A percentile compares a stretch with the other conserved stretches of the same genome.
phyloP scores from a whole-genome alignment of 2,888 invertebrate species.

The Scaptomyza parva region DNA sequence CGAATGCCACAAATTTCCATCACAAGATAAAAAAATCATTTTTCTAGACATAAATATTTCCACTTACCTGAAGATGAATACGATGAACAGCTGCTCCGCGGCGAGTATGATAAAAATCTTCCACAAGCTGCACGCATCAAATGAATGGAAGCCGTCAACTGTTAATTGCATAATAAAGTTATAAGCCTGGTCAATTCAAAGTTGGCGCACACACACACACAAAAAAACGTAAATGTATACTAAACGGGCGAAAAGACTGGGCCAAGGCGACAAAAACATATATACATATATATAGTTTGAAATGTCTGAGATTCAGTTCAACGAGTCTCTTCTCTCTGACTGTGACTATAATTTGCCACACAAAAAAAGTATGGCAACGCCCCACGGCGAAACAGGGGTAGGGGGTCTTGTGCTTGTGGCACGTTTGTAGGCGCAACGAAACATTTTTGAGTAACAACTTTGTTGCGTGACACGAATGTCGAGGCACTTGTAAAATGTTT shows the following conservation, averaged over 20 bases:
- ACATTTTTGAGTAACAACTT: constrained; percentile 73
- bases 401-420: too few species aligned
- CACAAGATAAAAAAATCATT: too few species aligned
- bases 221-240: too few species aligned
- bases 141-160: constrained; percentile 31
- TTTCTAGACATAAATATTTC: too few species aligned
- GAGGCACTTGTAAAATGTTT: constrained; percentile 64
- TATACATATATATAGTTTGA: not conserved
- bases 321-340: not conserved
- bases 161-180: constrained; percentile 68
- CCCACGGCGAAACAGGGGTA: not conserved
- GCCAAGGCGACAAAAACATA: not conserved
- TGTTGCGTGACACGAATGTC: constrained; percentile 68
- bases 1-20: too few species aligned
- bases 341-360: constrained; percentile 24
- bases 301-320: constrained; percentile 19
- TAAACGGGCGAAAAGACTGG: not conserved
- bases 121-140: constrained; percentile 3
- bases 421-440: constrained; percentile 62
- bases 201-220: constrained; percentile 1
- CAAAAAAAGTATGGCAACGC: constrained; percentile 18
- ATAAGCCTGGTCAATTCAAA: constrained; percentile 32
- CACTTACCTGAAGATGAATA: not conserved
- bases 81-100: not conserved
- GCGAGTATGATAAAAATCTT: constrained; percentile 8